Evolutionary conservation across 2,888 invertebrate genomes (phyloP).

Genomic region (Drosophila suboccidentalis): DNA sequence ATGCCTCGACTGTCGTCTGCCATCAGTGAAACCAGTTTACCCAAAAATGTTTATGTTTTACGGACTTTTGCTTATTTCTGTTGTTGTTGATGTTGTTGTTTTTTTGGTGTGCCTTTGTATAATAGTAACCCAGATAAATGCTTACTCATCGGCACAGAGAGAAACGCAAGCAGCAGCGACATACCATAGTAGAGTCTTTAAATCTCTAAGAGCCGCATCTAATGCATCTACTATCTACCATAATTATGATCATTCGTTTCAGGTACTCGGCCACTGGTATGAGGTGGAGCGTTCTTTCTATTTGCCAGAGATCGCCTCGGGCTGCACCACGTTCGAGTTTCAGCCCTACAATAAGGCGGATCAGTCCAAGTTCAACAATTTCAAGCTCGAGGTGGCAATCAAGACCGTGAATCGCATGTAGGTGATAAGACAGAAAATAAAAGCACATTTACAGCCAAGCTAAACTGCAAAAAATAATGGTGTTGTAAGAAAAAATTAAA

Average conservation of each 20-base stretch:
- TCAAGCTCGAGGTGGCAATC: slow-evolving; percentile 88
- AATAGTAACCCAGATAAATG: slow-evolving; percentile 71
- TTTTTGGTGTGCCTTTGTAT: slow-evolving; percentile 24
- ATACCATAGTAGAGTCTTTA: neutral
- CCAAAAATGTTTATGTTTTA: slow-evolving; percentile 61
- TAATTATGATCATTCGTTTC: slow-evolving; percentile 24
- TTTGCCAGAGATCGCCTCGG: slow-evolving; percentile 90
- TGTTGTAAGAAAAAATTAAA: too few species aligned
- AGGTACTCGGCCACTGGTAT: slow-evolving; percentile 90
- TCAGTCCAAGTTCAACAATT: slow-evolving; percentile 86
- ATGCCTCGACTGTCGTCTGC: slow-evolving; percentile 20
- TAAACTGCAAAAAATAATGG: too few species aligned
- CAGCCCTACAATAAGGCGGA: slow-evolving; percentile 83
- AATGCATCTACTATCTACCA: slow-evolving; percentile 5
- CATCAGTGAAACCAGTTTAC: slow-evolving; percentile 53
- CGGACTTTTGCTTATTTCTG: slow-evolving; percentile 13
- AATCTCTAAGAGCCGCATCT: slow-evolving; percentile 22
- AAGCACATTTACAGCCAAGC: neutral
- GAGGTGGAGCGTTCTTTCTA: slow-evolving; percentile 92
- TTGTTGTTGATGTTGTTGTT: neutral
- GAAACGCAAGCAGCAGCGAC: slow-evolving; percentile 49
- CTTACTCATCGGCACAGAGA: slow-evolving; percentile 51
- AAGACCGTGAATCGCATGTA: slow-evolving; percentile 90
- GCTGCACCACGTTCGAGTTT: slow-evolving; percentile 89
- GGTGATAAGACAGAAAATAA: slow-evolving; percentile 60